phyloP scores from a whole-genome alignment of 2,888 invertebrate species.

The Pegoplata infirma region DNA sequence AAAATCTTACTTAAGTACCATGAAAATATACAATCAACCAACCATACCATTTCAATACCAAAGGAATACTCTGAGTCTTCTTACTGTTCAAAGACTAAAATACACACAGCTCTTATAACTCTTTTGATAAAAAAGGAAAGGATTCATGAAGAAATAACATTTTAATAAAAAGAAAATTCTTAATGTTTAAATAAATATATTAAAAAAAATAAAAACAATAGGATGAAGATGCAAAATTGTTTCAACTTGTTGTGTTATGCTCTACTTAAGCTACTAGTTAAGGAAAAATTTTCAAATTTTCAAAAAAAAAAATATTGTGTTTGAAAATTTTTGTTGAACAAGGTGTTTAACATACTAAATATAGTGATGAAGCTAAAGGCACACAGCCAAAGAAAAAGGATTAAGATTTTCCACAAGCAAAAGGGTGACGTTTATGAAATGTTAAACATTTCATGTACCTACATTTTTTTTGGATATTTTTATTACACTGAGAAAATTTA shows the following conservation, averaged over 20 bases:
- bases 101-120: slow-evolving; percentile 9
- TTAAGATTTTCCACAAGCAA: slow-evolving; percentile 17
- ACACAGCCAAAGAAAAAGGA: background rate
- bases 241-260: slow-evolving; percentile 43
- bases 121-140: slow-evolving; percentile 1
- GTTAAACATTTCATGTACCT: slow-evolving; percentile 39
- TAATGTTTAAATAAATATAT: slow-evolving; percentile 18
- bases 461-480: too few relatives aligned
- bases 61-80: background rate
- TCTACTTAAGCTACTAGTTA: slow-evolving; percentile 49
- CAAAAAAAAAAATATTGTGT: too few relatives aligned
- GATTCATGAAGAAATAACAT: slow-evolving; percentile 27
- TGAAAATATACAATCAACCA: slow-evolving; percentile 45
- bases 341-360: slow-evolving; percentile 41
- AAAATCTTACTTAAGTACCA: slow-evolving; percentile 58
- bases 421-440: slow-evolving; percentile 46
- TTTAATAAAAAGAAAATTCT: slow-evolving; percentile 30
- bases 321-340: slow-evolving; percentile 18
- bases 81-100: background rate
- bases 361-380: background rate
- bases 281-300: slow-evolving; percentile 3
- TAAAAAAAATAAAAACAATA: slow-evolving; percentile 9
- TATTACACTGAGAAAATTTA: too few relatives aligned
- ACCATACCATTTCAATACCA: slow-evolving; percentile 11
- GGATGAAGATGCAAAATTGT: slow-evolving; percentile 20